These are phyloP conservation scores for Aleiodes leptofemur DNA, from an alignment of 2,888 invertebrate genomes.

Conservation along the genomic window DNA sequence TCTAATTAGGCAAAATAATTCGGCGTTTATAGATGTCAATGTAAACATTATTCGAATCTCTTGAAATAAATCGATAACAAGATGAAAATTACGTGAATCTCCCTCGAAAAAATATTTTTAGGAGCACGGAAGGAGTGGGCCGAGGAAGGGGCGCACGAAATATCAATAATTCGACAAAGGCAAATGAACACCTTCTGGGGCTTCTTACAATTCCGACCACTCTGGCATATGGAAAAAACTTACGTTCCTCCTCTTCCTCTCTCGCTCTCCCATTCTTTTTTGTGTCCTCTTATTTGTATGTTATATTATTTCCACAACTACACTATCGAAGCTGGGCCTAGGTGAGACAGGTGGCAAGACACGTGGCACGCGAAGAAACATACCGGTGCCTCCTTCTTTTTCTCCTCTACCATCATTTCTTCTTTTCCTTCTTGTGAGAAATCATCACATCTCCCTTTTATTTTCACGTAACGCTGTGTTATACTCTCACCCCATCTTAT, in stretches of 20 bases:
- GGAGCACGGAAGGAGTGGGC: too few relatives aligned
- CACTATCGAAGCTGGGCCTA: constrained; percentile 40
- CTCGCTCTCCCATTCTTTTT: too few relatives aligned
- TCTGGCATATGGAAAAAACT: too few relatives aligned
- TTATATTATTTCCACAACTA: constrained; percentile 15
- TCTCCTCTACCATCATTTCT: constrained; percentile 8
- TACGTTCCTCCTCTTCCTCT: too few relatives aligned
- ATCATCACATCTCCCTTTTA: constrained; percentile 15
- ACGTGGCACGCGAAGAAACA: constrained; percentile 56
- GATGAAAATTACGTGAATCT: background rate
- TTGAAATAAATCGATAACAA: constrained; percentile 19
- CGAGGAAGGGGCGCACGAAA: too few relatives aligned
- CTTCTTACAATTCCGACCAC: too few relatives aligned
- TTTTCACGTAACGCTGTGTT: background rate
- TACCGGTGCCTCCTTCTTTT: constrained; percentile 42
- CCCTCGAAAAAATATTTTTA: background rate
- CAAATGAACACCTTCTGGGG: too few relatives aligned
- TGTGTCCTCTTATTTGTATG: background rate
- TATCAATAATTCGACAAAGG: too few relatives aligned
- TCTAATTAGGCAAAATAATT: background rate
- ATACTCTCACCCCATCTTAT: constrained; percentile 16
- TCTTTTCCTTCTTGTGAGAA: constrained; percentile 6
- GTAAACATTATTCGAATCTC: constrained; percentile 6
- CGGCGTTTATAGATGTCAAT: background rate
- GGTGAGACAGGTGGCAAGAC: constrained; percentile 55